Percentiles rank a stretch among this genome's conserved stretches.
phyloP scores from a whole-genome alignment of 2,888 invertebrate species.

The Thecophora atra region DNA sequence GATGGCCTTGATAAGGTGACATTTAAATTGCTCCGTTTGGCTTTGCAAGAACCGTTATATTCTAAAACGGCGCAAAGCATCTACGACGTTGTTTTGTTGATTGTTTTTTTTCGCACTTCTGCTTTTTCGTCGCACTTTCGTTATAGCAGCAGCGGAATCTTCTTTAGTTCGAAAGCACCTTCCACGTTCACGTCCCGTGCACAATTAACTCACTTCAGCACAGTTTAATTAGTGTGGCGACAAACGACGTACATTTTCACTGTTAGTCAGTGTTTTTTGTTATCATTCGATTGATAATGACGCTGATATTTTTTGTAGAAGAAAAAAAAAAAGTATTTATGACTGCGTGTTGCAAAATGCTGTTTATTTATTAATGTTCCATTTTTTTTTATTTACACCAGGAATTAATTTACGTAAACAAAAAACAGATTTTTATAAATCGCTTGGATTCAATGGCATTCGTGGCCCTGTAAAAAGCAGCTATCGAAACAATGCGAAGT shows the following conservation, averaged over 20 bases:
- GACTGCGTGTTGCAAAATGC: too few relatives aligned
- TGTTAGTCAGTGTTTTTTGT: not conserved
- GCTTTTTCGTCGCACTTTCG: not conserved
- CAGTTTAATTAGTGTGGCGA: not conserved
- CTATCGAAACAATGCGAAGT: too few relatives aligned
- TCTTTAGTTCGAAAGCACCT: slow-evolving; percentile 19
- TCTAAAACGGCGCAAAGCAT: not conserved
- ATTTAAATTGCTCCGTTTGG: not conserved
- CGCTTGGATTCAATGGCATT: too few relatives aligned
- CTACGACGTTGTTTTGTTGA: not conserved
- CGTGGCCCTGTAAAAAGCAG: too few relatives aligned
- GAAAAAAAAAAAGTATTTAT: too few relatives aligned
- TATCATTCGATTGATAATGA: not conserved
- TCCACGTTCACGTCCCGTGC: slow-evolving; percentile 26
- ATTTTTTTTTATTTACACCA: too few relatives aligned
- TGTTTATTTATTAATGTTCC: too few relatives aligned
- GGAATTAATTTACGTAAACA: too few relatives aligned
- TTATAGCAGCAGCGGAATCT: too few relatives aligned
- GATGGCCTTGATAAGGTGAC: not conserved
- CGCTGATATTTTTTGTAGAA: not conserved
- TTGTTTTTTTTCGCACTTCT: not conserved
- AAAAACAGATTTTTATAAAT: too few relatives aligned
- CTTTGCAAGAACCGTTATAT: not conserved
- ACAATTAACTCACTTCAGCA: slow-evolving; percentile 32
- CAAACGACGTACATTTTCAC: not conserved